These are phyloP conservation scores for Hyles lineata DNA, from an alignment of 2,888 invertebrate genomes.

Conservation along the genomic window DNA sequence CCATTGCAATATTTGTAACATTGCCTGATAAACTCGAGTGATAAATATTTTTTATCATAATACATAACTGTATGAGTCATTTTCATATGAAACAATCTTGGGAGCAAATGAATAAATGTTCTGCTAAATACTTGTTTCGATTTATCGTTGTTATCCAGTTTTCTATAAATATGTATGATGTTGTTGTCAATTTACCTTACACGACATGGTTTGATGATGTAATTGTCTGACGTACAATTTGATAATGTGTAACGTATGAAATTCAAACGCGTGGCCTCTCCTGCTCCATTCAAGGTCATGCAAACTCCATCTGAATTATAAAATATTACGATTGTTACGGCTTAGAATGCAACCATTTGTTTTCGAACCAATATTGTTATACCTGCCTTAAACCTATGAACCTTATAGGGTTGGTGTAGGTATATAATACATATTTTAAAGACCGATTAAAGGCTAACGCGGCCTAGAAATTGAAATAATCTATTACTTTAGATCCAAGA, in stretches of 20 bases:
- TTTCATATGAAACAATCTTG: not conserved
- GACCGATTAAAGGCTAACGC: too few species aligned
- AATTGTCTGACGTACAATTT: slow-evolving; percentile 47
- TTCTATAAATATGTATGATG: slow-evolving; percentile 47
- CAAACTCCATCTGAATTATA: slow-evolving; percentile 49
- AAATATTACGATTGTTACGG: slow-evolving; percentile 38
- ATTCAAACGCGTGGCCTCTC: slow-evolving; percentile 41
- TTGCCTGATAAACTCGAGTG: not conserved
- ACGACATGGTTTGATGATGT: slow-evolving; percentile 43
- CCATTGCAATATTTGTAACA: not conserved
- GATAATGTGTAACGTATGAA: slow-evolving; percentile 49
- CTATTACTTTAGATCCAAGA: too few species aligned
- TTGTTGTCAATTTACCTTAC: slow-evolving; percentile 32
- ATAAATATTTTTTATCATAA: not conserved
- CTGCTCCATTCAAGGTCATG: slow-evolving; percentile 57
- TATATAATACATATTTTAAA: too few species aligned
- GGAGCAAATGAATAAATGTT: not conserved
- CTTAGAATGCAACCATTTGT: slow-evolving; percentile 34
- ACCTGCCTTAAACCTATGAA: too few species aligned
- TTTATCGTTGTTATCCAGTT: slow-evolving; percentile 27
- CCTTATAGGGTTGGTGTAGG: too few species aligned
- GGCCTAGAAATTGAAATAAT: too few species aligned
- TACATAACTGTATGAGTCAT: not conserved
- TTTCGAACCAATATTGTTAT: slow-evolving; percentile 27
- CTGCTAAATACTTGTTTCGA: slow-evolving; percentile 16